Evolutionary conservation across 2,113 vertebrate genomes (phyloP).

Genomic region (Scopus umbretta): DNA sequence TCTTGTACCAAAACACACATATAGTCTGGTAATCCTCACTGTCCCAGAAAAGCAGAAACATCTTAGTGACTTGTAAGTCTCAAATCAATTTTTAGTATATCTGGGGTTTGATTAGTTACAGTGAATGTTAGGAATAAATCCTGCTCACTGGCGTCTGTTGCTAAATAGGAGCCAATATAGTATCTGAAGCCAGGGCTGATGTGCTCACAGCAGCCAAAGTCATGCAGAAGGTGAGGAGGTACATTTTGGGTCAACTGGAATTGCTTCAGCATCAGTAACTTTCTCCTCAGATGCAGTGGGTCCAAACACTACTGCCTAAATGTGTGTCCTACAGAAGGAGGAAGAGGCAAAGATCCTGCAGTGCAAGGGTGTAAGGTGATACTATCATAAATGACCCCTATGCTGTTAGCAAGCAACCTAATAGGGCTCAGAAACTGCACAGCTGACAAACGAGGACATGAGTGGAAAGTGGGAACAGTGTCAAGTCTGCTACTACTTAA

Average conservation of each 20-base stretch:
- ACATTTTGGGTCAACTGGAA: neutral
- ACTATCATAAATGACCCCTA: neutral
- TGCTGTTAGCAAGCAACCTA: neutral
- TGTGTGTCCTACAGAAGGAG: neutral
- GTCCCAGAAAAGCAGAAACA: neutral
- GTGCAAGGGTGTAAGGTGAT: neutral
- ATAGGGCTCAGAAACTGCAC: neutral
- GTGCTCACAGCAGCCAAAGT: neutral
- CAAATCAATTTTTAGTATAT: neutral
- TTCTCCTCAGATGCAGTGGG: neutral
- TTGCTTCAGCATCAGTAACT: neutral
- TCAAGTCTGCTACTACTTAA: neutral
- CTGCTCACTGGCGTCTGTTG: neutral
- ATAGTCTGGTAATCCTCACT: neutral
- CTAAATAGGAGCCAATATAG: neutral
- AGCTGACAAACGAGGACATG: neutral
- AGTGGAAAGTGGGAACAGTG: neutral
- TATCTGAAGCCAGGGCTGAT: neutral
- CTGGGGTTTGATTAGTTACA: neutral
- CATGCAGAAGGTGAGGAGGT: neutral
- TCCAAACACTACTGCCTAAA: neutral
- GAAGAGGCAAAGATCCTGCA: neutral
- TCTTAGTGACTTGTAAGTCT: neutral
- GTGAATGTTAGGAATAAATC: neutral
- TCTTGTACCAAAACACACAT: neutral